phyloP scores from a whole-genome alignment of 2,113 vertebrate species.

The Cyprinodon brontotheroides region DNA sequence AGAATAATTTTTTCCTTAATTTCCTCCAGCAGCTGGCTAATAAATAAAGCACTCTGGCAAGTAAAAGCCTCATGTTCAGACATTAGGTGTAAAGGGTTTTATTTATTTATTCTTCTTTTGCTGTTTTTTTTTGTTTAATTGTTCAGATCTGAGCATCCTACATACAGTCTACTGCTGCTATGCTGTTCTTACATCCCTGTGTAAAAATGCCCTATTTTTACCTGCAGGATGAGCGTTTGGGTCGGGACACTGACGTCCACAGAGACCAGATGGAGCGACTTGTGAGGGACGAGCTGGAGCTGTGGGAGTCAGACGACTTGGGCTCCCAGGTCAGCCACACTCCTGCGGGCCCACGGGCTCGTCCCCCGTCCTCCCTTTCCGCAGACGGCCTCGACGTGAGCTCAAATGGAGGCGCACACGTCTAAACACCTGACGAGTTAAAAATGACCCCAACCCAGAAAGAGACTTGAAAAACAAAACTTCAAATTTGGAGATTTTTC shows the following conservation, averaged over 20 bases:
- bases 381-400: conserved; percentile 80
- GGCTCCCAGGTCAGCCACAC: conserved; percentile 88
- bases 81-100: no score
- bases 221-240: conserved; percentile 88
- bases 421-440: conserved; percentile 67
- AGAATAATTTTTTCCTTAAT: no score
- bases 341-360: conserved; percentile 78
- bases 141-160: no score
- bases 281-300: conserved; percentile 91
- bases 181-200: no score
- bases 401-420: conserved; percentile 66
- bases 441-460: conserved; percentile 22
- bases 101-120: no score
- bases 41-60: no score
- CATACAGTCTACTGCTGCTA: no score
- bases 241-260: conserved; percentile 86
- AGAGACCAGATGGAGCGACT: conserved; percentile 93
- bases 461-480: conserved; percentile 8
- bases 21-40: no score
- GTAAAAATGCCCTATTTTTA: neutral
- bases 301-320: conserved; percentile 91
- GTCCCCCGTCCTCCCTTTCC: conserved; percentile 88
- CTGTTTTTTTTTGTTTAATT: no score
- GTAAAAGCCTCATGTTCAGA: no score
- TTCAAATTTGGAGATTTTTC: conserved; percentile 17